Conservation (phyloP, 2,888 invertebrate genomes). For the Flexamia atlantica region DNA sequence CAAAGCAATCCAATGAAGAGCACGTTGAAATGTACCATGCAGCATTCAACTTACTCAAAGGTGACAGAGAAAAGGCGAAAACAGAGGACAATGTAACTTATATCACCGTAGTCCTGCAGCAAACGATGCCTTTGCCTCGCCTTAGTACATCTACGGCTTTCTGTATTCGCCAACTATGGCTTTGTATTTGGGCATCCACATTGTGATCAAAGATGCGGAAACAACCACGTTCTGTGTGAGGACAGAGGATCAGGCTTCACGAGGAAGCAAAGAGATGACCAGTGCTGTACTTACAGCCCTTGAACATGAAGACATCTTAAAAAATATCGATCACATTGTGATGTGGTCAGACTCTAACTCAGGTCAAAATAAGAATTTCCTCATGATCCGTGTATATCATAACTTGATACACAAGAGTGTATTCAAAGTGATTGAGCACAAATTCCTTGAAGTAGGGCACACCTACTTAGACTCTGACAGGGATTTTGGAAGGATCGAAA, state of each 20-base stretch:
- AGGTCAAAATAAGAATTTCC: constrained; percentile 64
- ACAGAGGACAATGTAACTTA: too few relatives aligned
- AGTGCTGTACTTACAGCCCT: constrained; percentile 63
- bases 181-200: constrained; percentile 66
- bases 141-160: too few relatives aligned
- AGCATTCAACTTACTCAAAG: too few relatives aligned
- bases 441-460: constrained; percentile 72
- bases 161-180: constrained; percentile 65
- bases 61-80: too few relatives aligned
- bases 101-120: too few relatives aligned
- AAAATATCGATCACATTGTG: constrained; percentile 69
- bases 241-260: constrained; percentile 66
- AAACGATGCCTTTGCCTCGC: too few relatives aligned
- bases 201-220: constrained; percentile 60
- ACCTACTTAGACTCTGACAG: constrained; percentile 72
- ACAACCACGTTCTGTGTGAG: constrained; percentile 66
- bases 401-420: constrained; percentile 68
- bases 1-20: too few relatives aligned
- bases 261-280: constrained; percentile 64
- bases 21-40: too few relatives aligned
- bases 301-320: constrained; percentile 57
- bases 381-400: constrained; percentile 62
- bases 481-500: constrained; percentile 72
- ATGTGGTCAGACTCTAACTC: constrained; percentile 65
- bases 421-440: constrained; percentile 71